phyloP scores from a whole-genome alignment of 2,113 vertebrate genomes.

The Tinamus guttatus region DNA sequence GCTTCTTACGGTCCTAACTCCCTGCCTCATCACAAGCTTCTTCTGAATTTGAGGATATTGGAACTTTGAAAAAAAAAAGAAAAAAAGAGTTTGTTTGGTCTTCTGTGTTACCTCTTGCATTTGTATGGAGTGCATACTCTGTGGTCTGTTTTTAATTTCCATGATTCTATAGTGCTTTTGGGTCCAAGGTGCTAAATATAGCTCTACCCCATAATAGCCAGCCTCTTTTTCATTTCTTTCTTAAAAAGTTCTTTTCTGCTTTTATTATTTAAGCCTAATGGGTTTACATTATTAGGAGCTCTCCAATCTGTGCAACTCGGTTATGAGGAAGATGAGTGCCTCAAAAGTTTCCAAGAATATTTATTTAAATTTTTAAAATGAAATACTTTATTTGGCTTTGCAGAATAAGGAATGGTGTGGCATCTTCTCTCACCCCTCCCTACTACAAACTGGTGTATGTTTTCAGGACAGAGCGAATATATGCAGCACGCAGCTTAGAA shows the following conservation, averaged over 20 bases:
- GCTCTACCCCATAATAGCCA: slow-evolving; percentile 24
- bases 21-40: rapidly evolving
- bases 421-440: not conserved
- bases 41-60: not conserved
- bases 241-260: slow-evolving; percentile 33
- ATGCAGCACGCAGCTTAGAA: not conserved
- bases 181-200: slow-evolving; percentile 63
- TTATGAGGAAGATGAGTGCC: not conserved
- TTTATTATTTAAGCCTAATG: slow-evolving; percentile 48
- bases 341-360: slow-evolving; percentile 11
- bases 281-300: slow-evolving; percentile 52
- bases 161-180: not conserved
- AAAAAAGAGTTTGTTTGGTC: not conserved
- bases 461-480: slow-evolving; percentile 4
- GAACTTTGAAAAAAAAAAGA: not conserved
- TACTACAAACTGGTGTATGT: not conserved
- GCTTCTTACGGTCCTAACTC: not conserved
- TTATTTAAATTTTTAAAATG: not conserved
- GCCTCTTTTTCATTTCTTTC: slow-evolving; percentile 7
- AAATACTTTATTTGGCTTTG: not conserved
- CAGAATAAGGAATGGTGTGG: not conserved
- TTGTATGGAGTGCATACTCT: not conserved
- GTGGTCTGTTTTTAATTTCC: slow-evolving; percentile 47
- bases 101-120: not conserved
- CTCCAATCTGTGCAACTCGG: not conserved